These are phyloP conservation scores for Dromas ardeola DNA, from an alignment of 2,113 vertebrate species.

Conservation along the genomic window DNA sequence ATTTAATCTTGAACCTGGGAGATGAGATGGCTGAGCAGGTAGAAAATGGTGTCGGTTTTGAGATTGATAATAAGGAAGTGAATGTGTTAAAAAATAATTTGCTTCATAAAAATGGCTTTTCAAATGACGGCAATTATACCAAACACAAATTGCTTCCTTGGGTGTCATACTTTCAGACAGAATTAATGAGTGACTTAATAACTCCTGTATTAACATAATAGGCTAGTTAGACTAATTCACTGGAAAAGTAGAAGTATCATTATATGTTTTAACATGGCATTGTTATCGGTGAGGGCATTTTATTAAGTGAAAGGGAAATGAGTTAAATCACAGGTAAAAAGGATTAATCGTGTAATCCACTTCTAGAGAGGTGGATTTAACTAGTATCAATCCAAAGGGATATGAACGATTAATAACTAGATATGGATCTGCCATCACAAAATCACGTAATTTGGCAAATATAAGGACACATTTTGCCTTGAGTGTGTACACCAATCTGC, in stretches of 20 bases:
- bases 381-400: not conserved
- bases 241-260: slow-evolving; percentile 20
- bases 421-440: not conserved
- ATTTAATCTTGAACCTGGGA: not conserved
- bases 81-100: slow-evolving; percentile 9
- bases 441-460: not conserved
- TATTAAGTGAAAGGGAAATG: not conserved
- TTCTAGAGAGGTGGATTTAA: not conserved
- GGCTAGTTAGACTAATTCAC: slow-evolving; percentile 41
- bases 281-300: not conserved
- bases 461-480: not conserved
- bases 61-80: not conserved
- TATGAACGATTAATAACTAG: not conserved
- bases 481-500: not conserved
- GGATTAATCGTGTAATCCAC: not conserved
- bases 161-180: slow-evolving; percentile 31
- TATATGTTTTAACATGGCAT: slow-evolving; percentile 6
- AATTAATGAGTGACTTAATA: slow-evolving; percentile 57
- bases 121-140: slow-evolving; percentile 10
- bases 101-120: slow-evolving; percentile 31
- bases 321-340: slow-evolving; percentile 2
- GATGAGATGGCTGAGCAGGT: not conserved
- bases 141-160: slow-evolving; percentile 36
- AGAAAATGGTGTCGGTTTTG: not conserved
- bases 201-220: slow-evolving; percentile 35